phyloP scores from a whole-genome alignment of 1,140 invertebrate genomes.

The Drosophila micromelanica region DNA sequence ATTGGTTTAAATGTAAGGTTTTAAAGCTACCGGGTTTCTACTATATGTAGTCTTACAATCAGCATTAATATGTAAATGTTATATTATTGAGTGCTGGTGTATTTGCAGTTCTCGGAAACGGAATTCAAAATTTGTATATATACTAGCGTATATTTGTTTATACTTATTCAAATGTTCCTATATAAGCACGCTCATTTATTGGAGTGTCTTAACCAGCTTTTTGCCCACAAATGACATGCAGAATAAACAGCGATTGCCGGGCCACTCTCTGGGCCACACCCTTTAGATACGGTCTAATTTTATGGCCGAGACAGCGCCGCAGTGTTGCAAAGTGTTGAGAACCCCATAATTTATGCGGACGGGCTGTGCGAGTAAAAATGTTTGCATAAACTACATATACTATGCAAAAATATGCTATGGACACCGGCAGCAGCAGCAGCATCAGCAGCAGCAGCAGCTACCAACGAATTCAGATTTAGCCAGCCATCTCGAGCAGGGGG shows the following conservation, averaged over 20 bases:
- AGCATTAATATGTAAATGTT: no score
- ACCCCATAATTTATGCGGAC: conserved; percentile 52
- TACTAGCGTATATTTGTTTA: not conserved
- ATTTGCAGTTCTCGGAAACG: not conserved
- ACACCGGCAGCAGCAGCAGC: conserved; percentile 7
- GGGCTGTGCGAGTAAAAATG: conserved; percentile 37
- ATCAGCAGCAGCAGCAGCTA: not conserved
- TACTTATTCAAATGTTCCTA: not conserved
- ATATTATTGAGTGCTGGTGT: not conserved
- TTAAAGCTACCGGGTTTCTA: no score
- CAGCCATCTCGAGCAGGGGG: not conserved
- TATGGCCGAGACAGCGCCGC: conserved; percentile 44
- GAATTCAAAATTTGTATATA: not conserved
- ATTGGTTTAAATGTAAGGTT: no score
- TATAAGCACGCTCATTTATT: not conserved
- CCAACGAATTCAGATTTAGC: conserved; percentile 22
- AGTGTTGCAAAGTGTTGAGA: conserved; percentile 27
- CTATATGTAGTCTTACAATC: no score
- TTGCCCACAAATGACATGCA: conserved; percentile 45
- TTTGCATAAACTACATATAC: conserved; percentile 54
- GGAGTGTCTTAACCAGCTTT: conserved; percentile 6
- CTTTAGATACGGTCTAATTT: conserved; percentile 47
- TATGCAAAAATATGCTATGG: conserved; percentile 55
- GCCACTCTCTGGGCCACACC: conserved; percentile 32
- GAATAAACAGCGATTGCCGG: conserved; percentile 36